phyloP scores from a whole-genome alignment of 2,797 vertebrate genomes.

The Danio jaintianensis region DNA sequence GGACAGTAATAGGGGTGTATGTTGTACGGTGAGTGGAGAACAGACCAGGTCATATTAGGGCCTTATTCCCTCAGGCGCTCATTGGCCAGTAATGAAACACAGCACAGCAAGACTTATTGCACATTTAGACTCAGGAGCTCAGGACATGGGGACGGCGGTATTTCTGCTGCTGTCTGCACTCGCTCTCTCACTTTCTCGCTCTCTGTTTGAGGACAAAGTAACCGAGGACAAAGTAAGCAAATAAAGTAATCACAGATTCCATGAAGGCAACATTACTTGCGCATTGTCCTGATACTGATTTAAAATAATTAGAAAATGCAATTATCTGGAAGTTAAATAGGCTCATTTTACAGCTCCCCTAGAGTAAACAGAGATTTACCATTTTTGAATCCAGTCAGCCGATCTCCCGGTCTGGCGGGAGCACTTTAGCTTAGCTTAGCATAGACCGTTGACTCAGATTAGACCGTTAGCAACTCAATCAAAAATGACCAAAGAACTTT shows the following conservation, averaged over 20 bases:
- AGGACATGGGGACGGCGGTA: conserved; percentile 32
- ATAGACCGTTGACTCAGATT: too few species aligned
- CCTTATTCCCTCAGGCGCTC: conserved; percentile 44
- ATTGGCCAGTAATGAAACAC: conserved; percentile 45
- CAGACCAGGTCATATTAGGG: conserved; percentile 21
- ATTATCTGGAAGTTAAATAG: neutral
- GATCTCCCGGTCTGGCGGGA: too few species aligned
- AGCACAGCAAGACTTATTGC: conserved; percentile 49
- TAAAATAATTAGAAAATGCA: conserved; percentile 1
- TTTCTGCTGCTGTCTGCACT: conserved; percentile 44
- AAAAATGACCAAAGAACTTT: too few species aligned
- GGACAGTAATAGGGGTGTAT: conserved; percentile 31
- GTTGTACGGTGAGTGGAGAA: conserved; percentile 11
- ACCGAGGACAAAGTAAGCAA: conserved; percentile 19
- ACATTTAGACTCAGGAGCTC: conserved; percentile 23
- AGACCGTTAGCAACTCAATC: too few species aligned
- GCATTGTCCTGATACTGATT: neutral
- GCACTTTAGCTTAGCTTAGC: too few species aligned
- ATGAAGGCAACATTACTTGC: neutral
- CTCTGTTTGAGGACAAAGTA: conserved; percentile 26
- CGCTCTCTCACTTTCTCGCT: conserved; percentile 2
- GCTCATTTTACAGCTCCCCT: too few species aligned
- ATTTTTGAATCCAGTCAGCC: too few species aligned
- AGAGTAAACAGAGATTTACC: too few species aligned
- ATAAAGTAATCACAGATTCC: neutral